phyloP scores from a whole-genome alignment of 2,888 invertebrate genomes.

The Oeneis ivallda region DNA sequence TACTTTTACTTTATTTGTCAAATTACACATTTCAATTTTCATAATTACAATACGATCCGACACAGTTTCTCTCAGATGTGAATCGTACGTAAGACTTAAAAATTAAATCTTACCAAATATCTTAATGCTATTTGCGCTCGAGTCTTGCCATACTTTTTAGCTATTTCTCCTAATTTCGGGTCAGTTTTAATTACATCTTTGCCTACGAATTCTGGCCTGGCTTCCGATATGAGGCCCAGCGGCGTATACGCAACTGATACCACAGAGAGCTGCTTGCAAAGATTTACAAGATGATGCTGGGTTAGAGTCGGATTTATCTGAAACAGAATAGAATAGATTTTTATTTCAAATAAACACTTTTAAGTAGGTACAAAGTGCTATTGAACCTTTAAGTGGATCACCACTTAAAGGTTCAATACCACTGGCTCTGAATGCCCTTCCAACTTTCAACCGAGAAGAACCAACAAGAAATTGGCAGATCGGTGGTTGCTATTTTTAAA shows the following conservation, averaged over 20 bases:
- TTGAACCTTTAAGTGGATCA: no score
- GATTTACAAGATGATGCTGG: constrained; percentile 85
- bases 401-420: no score
- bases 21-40: no score
- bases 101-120: constrained; percentile 81
- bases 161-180: constrained; percentile 78
- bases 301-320: constrained; percentile 82
- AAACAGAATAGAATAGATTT: not conserved
- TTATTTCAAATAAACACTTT: not conserved
- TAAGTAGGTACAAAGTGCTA: not conserved
- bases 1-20: no score
- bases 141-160: constrained; percentile 84
- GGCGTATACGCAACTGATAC: constrained; percentile 88
- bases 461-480: not conserved
- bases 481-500: not conserved
- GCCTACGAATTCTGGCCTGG: constrained; percentile 69
- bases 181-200: constrained; percentile 83
- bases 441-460: no score
- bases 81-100: not conserved
- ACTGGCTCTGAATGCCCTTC: no score
- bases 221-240: constrained; percentile 79
- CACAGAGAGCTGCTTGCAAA: constrained; percentile 84
- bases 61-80: no score
- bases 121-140: constrained; percentile 84
- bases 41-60: no score